These are phyloP conservation scores for Martes martes DNA, from an alignment of 2,113 vertebrate genomes.

Conservation along the genomic window DNA sequence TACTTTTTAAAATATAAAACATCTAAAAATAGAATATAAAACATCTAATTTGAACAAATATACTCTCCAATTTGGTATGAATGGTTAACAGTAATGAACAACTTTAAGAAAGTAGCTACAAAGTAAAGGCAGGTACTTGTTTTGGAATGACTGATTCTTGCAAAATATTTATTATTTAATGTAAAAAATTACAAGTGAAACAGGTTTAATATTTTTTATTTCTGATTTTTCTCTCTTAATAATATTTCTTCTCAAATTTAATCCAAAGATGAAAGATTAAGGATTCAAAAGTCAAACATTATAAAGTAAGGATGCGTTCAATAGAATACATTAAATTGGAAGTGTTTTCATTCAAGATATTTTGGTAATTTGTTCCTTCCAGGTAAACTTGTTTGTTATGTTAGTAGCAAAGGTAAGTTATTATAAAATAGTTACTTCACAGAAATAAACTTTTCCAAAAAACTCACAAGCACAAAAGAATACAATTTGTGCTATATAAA, in stretches of 20 bases:
- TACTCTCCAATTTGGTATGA: background rate
- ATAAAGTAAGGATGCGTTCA: background rate
- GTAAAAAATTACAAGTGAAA: background rate
- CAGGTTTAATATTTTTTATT: background rate
- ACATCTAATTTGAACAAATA: background rate
- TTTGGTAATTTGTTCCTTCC: conserved; percentile 12
- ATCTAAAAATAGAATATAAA: background rate
- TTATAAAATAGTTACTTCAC: background rate
- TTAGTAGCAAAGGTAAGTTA: background rate
- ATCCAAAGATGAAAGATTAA: conserved; percentile 18
- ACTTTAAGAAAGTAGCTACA: background rate
- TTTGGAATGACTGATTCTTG: background rate
- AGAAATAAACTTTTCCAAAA: conserved; percentile 23
- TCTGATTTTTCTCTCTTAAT: background rate
- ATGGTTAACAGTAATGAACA: background rate
- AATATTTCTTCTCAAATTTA: background rate
- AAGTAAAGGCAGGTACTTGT: background rate
- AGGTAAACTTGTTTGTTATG: background rate
- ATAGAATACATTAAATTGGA: background rate
- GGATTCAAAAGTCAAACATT: background rate
- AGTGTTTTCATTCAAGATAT: conserved; percentile 23
- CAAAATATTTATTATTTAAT: background rate
- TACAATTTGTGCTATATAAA: background rate
- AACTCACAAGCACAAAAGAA: background rate
- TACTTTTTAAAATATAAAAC: background rate